Evolutionary conservation across 2,113 vertebrate genomes (phyloP).

Genomic region (Ptilonorhynchus violaceus): DNA sequence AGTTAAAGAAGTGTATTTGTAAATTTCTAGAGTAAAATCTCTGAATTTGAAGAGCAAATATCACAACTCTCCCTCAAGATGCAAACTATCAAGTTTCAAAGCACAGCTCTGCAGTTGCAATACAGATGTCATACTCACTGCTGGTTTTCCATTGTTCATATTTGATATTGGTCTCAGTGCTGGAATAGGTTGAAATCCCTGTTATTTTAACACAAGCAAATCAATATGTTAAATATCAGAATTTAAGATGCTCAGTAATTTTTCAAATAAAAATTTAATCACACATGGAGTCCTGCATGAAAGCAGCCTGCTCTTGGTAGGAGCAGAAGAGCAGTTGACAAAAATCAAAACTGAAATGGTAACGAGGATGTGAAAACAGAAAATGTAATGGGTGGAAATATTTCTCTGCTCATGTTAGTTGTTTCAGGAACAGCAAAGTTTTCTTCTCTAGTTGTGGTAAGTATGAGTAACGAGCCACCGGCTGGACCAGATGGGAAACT

Average conservation of each 20-base stretch:
- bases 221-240: neutral
- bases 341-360: neutral
- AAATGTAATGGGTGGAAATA: neutral
- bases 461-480: neutral
- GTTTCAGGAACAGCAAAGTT: neutral
- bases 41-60: neutral
- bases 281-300: neutral
- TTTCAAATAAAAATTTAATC: neutral
- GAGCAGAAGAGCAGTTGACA: neutral
- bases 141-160: constrained; percentile 54
- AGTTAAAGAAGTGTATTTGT: neutral
- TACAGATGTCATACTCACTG: constrained; percentile 64
- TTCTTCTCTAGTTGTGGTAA: neutral
- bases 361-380: neutral
- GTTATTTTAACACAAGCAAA: constrained; percentile 18
- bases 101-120: neutral
- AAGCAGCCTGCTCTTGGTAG: neutral
- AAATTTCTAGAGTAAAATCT: neutral
- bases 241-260: neutral
- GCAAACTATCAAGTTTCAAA: neutral
- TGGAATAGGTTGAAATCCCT: constrained; percentile 63
- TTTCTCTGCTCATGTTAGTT: neutral
- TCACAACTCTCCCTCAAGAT: neutral
- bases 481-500: neutral
- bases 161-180: constrained; percentile 26